phyloP scores from a whole-genome alignment of 2,797 vertebrate genomes.

The Lepus townsendii region DNA sequence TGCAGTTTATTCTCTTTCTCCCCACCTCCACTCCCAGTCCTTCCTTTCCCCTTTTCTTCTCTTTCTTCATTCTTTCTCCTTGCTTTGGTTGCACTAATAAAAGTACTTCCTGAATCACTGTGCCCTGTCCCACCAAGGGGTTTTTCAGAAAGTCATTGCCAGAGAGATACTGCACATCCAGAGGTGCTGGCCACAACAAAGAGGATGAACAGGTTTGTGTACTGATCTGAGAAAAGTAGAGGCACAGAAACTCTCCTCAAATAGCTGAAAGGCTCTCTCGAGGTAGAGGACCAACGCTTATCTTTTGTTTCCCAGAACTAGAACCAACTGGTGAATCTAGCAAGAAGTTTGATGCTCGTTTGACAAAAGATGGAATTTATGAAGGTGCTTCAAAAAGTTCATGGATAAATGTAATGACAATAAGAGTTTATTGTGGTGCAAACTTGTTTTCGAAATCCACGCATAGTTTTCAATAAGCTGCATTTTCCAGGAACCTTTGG shows the following conservation, averaged over 20 bases:
- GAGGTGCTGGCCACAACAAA: not conserved
- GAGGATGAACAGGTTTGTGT: slow-evolving; percentile 12
- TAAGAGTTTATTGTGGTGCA: no score
- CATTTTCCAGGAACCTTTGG: no score
- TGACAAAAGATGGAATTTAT: not conserved
- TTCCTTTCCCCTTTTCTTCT: not conserved
- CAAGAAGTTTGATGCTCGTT: not conserved
- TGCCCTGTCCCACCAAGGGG: not conserved
- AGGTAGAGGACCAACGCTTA: not conserved
- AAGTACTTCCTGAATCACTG: not conserved
- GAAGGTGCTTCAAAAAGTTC: no score
- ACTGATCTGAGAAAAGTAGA: slow-evolving; percentile 30
- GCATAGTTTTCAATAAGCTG: no score
- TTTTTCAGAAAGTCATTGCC: not conserved
- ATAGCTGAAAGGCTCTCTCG: not conserved
- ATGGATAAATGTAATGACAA: no score
- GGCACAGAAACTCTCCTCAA: not conserved
- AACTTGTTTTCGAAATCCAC: no score
- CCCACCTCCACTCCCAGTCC: not conserved
- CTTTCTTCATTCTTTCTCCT: not conserved
- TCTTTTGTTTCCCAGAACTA: slow-evolving; percentile 15
- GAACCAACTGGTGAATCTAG: not conserved
- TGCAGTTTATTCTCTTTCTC: not conserved
- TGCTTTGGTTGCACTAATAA: not conserved
- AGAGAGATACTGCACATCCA: not conserved